A percentile compares a stretch with the other conserved stretches of the same genome.
Evolutionary conservation across 2,797 vertebrate species (phyloP).

Genomic region (Enteromius radiatus): DNA sequence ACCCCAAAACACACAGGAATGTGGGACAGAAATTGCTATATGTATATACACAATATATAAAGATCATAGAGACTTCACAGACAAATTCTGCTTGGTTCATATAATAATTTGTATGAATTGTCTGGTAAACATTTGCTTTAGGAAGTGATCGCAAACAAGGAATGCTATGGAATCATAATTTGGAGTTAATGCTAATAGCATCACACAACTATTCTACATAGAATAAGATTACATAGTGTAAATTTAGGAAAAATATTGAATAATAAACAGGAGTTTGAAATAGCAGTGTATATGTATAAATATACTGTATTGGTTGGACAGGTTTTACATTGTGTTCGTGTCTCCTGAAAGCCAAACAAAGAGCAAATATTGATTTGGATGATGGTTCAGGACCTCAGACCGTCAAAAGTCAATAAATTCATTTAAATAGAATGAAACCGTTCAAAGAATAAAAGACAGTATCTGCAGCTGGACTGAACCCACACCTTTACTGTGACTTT

Average conservation of each 20-base stretch:
- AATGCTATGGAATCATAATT: not conserved
- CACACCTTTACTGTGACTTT: not conserved
- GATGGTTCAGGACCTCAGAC: not conserved
- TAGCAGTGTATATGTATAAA: not conserved
- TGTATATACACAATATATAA: not conserved
- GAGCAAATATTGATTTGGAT: slow-evolving; percentile 25
- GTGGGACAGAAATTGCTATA: not conserved
- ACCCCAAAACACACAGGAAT: not conserved
- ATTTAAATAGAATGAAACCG: not conserved
- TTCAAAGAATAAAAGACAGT: not conserved
- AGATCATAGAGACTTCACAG: not conserved
- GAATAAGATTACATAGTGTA: no score
- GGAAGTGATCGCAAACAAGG: not conserved
- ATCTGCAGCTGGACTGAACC: not conserved
- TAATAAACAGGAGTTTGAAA: no score
- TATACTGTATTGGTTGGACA: not conserved
- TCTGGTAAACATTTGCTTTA: not conserved
- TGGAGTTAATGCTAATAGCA: not conserved
- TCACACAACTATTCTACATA: not conserved
- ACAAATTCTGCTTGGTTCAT: not conserved
- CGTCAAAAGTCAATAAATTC: not conserved
- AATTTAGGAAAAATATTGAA: not conserved
- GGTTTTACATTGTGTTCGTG: slow-evolving; percentile 7
- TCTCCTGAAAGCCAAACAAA: not conserved
- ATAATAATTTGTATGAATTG: not conserved